Percentiles rank a stretch among this genome's conserved stretches.
These are phyloP conservation scores for Astyanax mexicanus DNA, from an alignment of 2,797 vertebrate genomes.

Conservation along the genomic window DNA sequence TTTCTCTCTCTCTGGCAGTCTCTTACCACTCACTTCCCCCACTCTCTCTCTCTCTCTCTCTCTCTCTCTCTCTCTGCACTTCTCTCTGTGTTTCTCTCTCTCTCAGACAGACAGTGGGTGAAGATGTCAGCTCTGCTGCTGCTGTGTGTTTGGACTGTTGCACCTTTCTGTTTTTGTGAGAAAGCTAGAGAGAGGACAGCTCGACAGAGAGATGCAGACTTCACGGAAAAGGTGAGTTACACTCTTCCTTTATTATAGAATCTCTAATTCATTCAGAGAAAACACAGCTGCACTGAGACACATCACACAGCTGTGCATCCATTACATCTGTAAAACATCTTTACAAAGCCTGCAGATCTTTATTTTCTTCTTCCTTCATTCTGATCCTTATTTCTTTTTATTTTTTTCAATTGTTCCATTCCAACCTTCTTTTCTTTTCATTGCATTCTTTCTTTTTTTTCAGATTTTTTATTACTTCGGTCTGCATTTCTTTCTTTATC, in stretches of 20 bases:
- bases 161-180: slow-evolving; percentile 45
- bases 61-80: neutral
- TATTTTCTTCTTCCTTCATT: too few species aligned
- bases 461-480: too few species aligned
- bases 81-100: neutral
- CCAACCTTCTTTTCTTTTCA: too few species aligned
- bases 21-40: neutral
- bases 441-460: too few species aligned
- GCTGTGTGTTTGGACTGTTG: slow-evolving; percentile 37
- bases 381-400: too few species aligned
- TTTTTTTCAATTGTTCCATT: too few species aligned
- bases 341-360: too few species aligned
- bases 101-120: neutral
- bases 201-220: slow-evolving; percentile 55
- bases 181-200: slow-evolving; percentile 44
- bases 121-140: slow-evolving; percentile 51
- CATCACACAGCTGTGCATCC: too few species aligned
- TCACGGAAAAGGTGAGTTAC: slow-evolving; percentile 53
- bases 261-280: too few species aligned
- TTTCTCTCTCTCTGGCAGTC: too few species aligned
- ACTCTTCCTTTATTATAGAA: neutral
- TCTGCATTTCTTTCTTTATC: too few species aligned
- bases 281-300: neutral
- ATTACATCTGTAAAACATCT: too few species aligned
- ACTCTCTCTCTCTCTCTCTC: neutral